These are phyloP conservation scores for Yoshiicerus persimilis DNA, from an alignment of 1,140 invertebrate species.

Conservation along the genomic window DNA sequence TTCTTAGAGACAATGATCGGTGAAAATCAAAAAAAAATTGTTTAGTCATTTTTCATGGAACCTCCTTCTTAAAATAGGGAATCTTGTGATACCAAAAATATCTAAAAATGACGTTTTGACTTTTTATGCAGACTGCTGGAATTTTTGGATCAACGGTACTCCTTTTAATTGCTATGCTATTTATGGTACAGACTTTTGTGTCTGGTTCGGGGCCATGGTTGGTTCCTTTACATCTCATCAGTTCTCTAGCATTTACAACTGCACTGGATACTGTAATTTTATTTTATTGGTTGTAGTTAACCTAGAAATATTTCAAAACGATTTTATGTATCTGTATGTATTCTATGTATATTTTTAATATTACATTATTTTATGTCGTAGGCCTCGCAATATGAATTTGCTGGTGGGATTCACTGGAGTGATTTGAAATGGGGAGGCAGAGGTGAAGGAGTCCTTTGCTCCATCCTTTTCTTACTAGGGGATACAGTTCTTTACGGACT, in stretches of 20 bases:
- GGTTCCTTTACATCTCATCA: constrained; percentile 75
- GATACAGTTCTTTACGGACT: constrained; percentile 73
- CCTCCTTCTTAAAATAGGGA: too few species aligned
- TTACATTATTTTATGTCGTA: too few species aligned
- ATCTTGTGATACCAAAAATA: too few species aligned
- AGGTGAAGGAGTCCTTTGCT: constrained; percentile 35
- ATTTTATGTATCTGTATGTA: too few species aligned
- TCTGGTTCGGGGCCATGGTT: constrained; percentile 67
- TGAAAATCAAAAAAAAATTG: too few species aligned
- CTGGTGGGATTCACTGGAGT: constrained; percentile 33
- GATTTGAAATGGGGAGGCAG: constrained; percentile 3
- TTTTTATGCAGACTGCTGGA: constrained; percentile 67
- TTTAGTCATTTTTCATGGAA: too few species aligned
- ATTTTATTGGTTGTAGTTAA: background rate
- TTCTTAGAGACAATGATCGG: too few species aligned
- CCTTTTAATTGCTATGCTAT: constrained; percentile 73
- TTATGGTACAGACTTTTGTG: constrained; percentile 76
- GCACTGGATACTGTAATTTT: constrained; percentile 76
- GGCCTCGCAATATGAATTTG: constrained; percentile 31
- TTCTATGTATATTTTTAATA: too few species aligned
- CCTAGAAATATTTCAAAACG: too few species aligned
- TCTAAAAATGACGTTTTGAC: too few species aligned
- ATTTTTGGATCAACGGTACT: constrained; percentile 75
- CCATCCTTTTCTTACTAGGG: constrained; percentile 33
- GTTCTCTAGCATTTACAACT: constrained; percentile 77